Base-by-base conservation (phyloP, 2,888 invertebrate genomes). In the Drosophila conformis region DNA sequence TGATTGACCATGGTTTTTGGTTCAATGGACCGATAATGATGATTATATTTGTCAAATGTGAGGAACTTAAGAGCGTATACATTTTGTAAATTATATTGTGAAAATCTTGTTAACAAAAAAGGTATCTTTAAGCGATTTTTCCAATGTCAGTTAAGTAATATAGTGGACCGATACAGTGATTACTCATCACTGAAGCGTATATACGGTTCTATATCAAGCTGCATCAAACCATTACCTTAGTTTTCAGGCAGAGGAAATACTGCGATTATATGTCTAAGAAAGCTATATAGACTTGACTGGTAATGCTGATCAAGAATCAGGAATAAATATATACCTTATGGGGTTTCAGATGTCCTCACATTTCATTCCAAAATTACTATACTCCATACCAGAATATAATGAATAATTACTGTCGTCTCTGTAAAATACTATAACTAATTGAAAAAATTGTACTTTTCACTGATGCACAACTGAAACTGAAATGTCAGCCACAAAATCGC, bases 401-500 rank as follows among this genome's bases (percentile, higher is more conserved):
- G 15, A 7, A 27, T 2, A 29, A 29, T 29, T 6, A 4, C 0
- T 7, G 6, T 4, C 2, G 11, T 5, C 11, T 29, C 25, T 15
- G 21, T 46, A 15, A 42, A 21, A 5, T 42, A 0, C 42, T 0
- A 13, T 21, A 21, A 13, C 0, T 1, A 42, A 21, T 42, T 21
- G 5, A 2, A 25, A 46, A 46, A 46, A 15, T 25, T 25, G 0
- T 8, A 15, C 46, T 46, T 25, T 46, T 25, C 15, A 4, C 25
- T 15, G 25, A 36, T 33, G 15, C 35, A 1, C 42, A 58, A 4
- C 29, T 38, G 18, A 48, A 61, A 53, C 46, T 67, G 42, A 10
- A 49, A 40, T 42, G 58, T 11, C 2, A 21, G 8, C 18, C 38
- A 40, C 36, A 29, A 31, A 46, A 61, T 54, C 64, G 53, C 58